Evolutionary conservation across 2,888 invertebrate species (phyloP), one percentile per base, ranked within the genome.

Genomic region (Theretra japonica): DNA sequence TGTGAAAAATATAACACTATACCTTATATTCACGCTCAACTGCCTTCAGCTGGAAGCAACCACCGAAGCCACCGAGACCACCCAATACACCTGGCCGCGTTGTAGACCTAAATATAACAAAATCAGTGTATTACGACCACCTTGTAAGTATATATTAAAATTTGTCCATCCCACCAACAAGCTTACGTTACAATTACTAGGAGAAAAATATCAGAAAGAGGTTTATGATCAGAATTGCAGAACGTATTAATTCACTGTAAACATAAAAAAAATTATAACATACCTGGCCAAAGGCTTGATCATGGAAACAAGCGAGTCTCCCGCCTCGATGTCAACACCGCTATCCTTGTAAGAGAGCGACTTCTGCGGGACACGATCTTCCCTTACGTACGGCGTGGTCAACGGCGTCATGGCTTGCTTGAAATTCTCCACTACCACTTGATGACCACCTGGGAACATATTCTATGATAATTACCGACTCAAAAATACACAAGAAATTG

Each of bases 281-380:
- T 71, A 92, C 93, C 93, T 92, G 3, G 94, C 94, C 48, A 96
- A 79, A 7, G 96, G 96, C 82, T 97, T 97, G 81, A 98, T 97
- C 79, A 95, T 91, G 0, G 96, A 94, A 0, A 99, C 97, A 6
- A 99, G 95, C 2, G 95, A 95, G 86, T 98, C 97, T 0, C 98
- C 98, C 1, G 97, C 98, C 70, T 95, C 96, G 73, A 99, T 98
- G 86, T 98, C 97, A 0, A 99, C 99, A 0, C 99, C 99, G 82
- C 97, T 96, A 83, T 96, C 96, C 82, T 97, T 97, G 92, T 99
- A 99, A 0, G 97, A 97, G 77, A 96, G 94, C 0, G 90, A 87
- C 70, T 91, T 84, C 83, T 86, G 80, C 62, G 92, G 76, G 75
- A 88, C 75, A 68, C 80, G 70, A 77, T 86, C 74, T 68, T 77